Conservation (phyloP, 2,888 invertebrate species). For the Sesamia inferens region DNA sequence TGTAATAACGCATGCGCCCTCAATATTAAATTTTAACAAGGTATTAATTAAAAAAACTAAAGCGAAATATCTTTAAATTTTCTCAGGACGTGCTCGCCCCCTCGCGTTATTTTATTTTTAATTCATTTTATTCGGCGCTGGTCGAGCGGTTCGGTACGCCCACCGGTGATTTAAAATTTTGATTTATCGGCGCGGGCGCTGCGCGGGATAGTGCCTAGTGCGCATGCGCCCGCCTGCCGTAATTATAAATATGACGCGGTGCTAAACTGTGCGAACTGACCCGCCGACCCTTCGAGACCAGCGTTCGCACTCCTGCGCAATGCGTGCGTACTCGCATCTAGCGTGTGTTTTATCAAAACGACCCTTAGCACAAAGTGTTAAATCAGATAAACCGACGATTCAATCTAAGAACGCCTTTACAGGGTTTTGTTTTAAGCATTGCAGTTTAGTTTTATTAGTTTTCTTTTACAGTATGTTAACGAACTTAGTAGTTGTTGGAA, state of each 20-base stretch:
- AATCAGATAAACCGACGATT: slow-evolving; percentile 60
- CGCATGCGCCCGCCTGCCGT: slow-evolving; percentile 79
- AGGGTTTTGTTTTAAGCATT: slow-evolving; percentile 42
- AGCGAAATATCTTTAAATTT: slow-evolving; percentile 89
- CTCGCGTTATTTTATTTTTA: slow-evolving; percentile 88
- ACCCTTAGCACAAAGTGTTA: slow-evolving; percentile 60
- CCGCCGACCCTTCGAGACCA: slow-evolving; percentile 78
- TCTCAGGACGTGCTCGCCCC: slow-evolving; percentile 87
- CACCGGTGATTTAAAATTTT: slow-evolving; percentile 90
- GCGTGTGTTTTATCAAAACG: slow-evolving; percentile 62
- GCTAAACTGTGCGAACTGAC: slow-evolving; percentile 88
- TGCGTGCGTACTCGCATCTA: slow-evolving; percentile 57
- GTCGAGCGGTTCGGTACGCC: slow-evolving; percentile 85
- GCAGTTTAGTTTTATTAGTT: slow-evolving; percentile 26
- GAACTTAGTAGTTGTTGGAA: slow-evolving; percentile 40
- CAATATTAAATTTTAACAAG: slow-evolving; percentile 90
- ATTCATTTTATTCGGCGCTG: slow-evolving; percentile 90
- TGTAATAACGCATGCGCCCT: slow-evolving; percentile 89
- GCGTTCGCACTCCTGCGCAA: slow-evolving; percentile 73
- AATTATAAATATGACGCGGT: slow-evolving; percentile 90
- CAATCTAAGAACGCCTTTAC: slow-evolving; percentile 51
- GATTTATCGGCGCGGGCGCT: slow-evolving; percentile 87
- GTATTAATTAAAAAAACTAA: slow-evolving; percentile 90
- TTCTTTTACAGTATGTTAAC: slow-evolving; percentile 27
- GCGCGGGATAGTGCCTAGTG: slow-evolving; percentile 79